A percentile compares a stretch with the other conserved stretches of the same genome.
phyloP scores from a whole-genome alignment of 2,888 invertebrate species.

The Andricus curvator region DNA sequence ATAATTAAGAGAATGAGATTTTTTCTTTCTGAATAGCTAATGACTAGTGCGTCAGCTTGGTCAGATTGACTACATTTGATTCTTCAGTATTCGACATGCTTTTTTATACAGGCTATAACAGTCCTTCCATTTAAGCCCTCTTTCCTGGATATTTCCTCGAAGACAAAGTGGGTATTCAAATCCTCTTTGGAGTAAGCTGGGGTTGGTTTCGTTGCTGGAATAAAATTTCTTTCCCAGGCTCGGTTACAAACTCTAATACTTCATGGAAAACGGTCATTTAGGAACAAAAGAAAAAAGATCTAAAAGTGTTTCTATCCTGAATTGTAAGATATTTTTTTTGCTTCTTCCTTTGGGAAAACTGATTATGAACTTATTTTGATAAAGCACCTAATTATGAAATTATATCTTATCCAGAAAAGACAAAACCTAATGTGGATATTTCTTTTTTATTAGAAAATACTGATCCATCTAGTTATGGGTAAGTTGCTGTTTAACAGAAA shows the following conservation, averaged over 20 bases:
- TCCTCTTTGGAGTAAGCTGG: conserved; percentile 13
- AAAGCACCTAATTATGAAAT: too few species aligned
- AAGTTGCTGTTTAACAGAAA: too few species aligned
- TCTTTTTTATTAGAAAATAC: too few species aligned
- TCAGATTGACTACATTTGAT: conserved; percentile 23
- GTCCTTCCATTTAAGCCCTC: conserved; percentile 20
- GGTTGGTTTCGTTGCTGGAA: not conserved
- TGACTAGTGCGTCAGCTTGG: conserved; percentile 17
- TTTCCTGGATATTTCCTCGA: conserved; percentile 18
- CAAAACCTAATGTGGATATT: too few species aligned
- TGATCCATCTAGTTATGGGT: too few species aligned
- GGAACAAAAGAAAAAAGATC: not conserved
- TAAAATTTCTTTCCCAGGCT: conserved; percentile 2
- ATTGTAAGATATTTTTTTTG: not conserved
- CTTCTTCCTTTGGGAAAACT: too few species aligned
- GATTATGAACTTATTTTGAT: too few species aligned
- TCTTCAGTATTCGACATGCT: not conserved
- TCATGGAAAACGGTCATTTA: not conserved
- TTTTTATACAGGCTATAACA: not conserved
- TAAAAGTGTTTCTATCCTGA: not conserved
- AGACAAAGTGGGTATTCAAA: conserved; percentile 38
- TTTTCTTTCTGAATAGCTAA: not conserved
- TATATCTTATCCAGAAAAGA: too few species aligned
- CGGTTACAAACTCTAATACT: conserved; percentile 7
- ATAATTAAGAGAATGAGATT: not conserved